Evolutionary conservation across 1,140 invertebrate species (phyloP), one percentile per base, ranked within the genome.

Genomic region (Solen grandis): DNA sequence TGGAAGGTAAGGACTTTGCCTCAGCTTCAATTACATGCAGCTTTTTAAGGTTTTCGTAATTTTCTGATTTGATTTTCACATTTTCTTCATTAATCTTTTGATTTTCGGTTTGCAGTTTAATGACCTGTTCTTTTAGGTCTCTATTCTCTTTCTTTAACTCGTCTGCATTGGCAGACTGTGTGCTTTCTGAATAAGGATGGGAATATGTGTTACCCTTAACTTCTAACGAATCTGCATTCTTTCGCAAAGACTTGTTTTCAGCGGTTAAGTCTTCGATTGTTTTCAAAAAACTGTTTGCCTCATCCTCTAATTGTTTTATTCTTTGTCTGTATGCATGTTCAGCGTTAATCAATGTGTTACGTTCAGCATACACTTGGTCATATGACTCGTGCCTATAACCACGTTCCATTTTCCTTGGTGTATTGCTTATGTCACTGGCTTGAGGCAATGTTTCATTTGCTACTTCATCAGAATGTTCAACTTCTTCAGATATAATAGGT

Each of bases 221-320:
- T 68, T 84, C 83, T 19, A 83, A n/a, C 16, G 54, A 33, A 27
- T 86, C 85, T 25, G 83, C 76, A 31, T 46, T 66, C 5, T 38
- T 55, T 62, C 85, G 46, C 25, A 86, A 46, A 2, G 72, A 60
- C 27, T 52, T 68, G 59, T 86, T 86, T 59, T 86, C 85, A n/a
- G 81, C 27, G 13, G 83, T 80, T 0, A 86, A 70, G 41, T 84
- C 83, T 13, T 86, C 85, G 36, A 86, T 83, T 38, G 83, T 82
- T 55, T 68, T 78, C 38, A 86, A 55, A 52, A 86, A 86, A 63
- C 84, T 78, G 59, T 86, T 86, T 54, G 80, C 60, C 68, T 86
- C 85, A 54, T 84, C 82, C 50, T 86, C 85, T 2, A 86, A 59
- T 46, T 86, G 85, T 63, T 83, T 84, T 52, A 86, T 86, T 35